Evolutionary conservation across 1,140 invertebrate genomes (phyloP).

Genomic region (Lucilia cuprina): DNA sequence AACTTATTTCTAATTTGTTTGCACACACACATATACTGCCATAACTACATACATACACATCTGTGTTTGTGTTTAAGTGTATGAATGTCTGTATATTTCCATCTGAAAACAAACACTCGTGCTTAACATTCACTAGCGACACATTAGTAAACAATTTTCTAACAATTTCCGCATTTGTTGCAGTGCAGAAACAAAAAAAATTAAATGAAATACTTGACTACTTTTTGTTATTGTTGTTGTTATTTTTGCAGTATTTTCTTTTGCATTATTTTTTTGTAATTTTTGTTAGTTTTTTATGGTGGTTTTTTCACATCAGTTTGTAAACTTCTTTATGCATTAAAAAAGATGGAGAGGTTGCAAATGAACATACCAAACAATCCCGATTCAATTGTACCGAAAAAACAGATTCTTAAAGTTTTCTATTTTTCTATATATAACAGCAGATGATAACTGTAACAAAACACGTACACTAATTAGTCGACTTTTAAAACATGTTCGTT

Average conservation of each 20-base stretch:
- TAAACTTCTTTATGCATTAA: neutral
- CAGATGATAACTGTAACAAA: conserved; percentile 32
- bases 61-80: neutral
- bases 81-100: neutral
- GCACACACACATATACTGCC: too few species aligned
- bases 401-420: neutral
- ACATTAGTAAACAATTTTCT: conserved; percentile 23
- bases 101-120: neutral
- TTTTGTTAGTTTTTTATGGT: neutral
- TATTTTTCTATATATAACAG: neutral
- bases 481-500: conserved; percentile 26
- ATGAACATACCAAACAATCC: neutral
- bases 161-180: conserved; percentile 29
- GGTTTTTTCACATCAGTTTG: neutral
- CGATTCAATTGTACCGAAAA: neutral
- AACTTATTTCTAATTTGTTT: too few species aligned
- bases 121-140: conserved; percentile 25
- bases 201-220: neutral
- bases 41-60: too few species aligned
- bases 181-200: neutral
- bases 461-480: conserved; percentile 34
- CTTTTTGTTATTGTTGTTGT: neutral
- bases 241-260: neutral
- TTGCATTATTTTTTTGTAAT: neutral
- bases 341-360: neutral